Conservation (phyloP, 35 echinoderm and acorn worm species). For the Holothuria glaberrima region DNA sequence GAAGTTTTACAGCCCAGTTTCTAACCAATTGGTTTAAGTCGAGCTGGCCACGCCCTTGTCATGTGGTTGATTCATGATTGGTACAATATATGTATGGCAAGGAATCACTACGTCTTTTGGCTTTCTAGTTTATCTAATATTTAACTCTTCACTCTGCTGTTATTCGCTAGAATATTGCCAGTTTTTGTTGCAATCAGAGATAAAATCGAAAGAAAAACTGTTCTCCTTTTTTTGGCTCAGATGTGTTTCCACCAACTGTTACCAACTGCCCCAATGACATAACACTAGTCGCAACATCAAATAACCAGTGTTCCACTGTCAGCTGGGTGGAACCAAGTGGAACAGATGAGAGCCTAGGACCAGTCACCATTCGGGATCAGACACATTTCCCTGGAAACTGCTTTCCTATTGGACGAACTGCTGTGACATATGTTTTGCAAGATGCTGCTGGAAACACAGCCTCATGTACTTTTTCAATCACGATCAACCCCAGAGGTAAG, state of each 20-base stretch:
- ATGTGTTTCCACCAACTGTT: constrained; percentile 35
- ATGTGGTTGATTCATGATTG: too few relatives aligned
- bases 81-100: too few relatives aligned
- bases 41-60: too few relatives aligned
- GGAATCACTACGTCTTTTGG: too few relatives aligned
- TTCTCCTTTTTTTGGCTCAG: neutral
- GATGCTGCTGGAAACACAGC: constrained; percentile 35
- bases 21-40: too few relatives aligned
- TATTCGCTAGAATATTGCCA: too few relatives aligned
- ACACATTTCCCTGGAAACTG: neutral
- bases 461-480: neutral
- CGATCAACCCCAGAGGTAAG: constrained; percentile 17
- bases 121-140: too few relatives aligned
- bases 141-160: too few relatives aligned
- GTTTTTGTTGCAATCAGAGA: too few relatives aligned
- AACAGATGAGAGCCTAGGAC: neutral
- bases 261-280: constrained; percentile 52
- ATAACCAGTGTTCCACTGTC: constrained; percentile 9
- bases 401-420: neutral
- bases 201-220: neutral
- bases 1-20: too few relatives aligned
- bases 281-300: neutral
- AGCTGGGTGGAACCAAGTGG: constrained; percentile 24
- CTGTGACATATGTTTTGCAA: constrained; percentile 7
- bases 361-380: neutral